Conservation (phyloP, 2,888 invertebrate genomes). For the Protonemura montana region DNA sequence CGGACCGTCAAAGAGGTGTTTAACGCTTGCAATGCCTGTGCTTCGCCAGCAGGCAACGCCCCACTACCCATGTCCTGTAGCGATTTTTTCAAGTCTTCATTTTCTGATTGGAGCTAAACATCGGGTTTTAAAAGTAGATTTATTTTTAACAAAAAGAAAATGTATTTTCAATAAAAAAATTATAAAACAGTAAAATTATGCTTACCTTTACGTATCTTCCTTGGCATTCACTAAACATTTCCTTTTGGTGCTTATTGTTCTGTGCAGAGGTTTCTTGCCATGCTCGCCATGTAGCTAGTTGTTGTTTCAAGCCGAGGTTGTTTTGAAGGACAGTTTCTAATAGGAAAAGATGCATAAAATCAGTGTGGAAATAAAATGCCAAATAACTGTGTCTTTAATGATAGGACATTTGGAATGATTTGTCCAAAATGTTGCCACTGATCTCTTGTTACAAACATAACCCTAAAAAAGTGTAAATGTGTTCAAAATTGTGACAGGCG, state of each 20-base stretch:
- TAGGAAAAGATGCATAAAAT: no score
- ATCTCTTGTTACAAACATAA: no score
- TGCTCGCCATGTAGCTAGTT: slow-evolving; percentile 67
- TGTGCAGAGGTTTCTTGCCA: slow-evolving; percentile 73
- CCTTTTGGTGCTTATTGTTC: slow-evolving; percentile 68
- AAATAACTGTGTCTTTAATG: no score
- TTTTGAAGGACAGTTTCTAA: slow-evolving; percentile 69
- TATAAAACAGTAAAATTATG: neutral
- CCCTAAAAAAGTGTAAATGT: no score
- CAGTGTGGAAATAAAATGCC: no score
- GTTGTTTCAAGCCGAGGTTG: slow-evolving; percentile 72
- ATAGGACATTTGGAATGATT: no score
- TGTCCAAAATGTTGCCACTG: no score
- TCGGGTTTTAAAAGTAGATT: slow-evolving; percentile 45
- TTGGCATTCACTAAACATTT: slow-evolving; percentile 72
- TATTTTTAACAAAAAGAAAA: neutral
- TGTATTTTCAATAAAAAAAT: neutral
- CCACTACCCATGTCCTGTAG: neutral
- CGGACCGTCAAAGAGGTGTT: neutral
- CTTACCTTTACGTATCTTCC: slow-evolving; percentile 60
- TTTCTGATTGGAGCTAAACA: slow-evolving; percentile 55
- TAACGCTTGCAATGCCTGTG: neutral
- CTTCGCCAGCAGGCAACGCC: neutral
- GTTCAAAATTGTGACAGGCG: no score
- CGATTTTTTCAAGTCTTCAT: slow-evolving; percentile 51